phyloP scores from a whole-genome alignment of 2,113 vertebrate species.

The Notechis scutatus region DNA sequence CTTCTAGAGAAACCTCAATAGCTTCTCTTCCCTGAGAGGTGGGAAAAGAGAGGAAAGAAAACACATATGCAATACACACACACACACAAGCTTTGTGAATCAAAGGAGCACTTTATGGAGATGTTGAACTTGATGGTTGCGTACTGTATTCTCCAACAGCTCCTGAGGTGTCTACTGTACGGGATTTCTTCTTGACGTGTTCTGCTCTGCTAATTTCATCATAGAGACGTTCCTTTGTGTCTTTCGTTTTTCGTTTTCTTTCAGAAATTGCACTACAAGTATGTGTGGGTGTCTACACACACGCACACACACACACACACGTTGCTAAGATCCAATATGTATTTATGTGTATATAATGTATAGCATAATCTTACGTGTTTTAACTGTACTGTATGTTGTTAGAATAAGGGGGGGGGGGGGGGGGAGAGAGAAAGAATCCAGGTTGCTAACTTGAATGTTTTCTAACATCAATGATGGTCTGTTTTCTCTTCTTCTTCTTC shows the following conservation, averaged over 20 bases:
- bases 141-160: slow-evolving; percentile 37
- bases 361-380: slow-evolving; percentile 54
- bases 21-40: slow-evolving; percentile 1
- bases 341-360: slow-evolving; percentile 53
- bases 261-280: slow-evolving; percentile 54
- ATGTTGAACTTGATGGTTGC: slow-evolving; percentile 47
- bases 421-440: slow-evolving; percentile 20
- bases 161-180: slow-evolving; percentile 51
- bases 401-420: slow-evolving; percentile 40
- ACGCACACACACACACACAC: neutral
- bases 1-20: slow-evolving; percentile 2
- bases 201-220: neutral
- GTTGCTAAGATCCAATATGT: slow-evolving; percentile 43
- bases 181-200: slow-evolving; percentile 26
- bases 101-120: slow-evolving; percentile 77
- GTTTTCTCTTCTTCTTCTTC: neutral
- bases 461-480: slow-evolving; percentile 27
- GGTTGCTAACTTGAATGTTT: slow-evolving; percentile 44
- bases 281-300: slow-evolving; percentile 30
- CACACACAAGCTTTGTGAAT: slow-evolving; percentile 70
- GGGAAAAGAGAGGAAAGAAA: neutral
- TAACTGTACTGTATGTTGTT: slow-evolving; percentile 62
- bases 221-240: neutral
- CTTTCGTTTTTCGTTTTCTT: neutral
- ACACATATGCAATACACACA: slow-evolving; percentile 42